Conservation (phyloP, 2,797 vertebrate species). For the Lophotriccus pileatus region DNA sequence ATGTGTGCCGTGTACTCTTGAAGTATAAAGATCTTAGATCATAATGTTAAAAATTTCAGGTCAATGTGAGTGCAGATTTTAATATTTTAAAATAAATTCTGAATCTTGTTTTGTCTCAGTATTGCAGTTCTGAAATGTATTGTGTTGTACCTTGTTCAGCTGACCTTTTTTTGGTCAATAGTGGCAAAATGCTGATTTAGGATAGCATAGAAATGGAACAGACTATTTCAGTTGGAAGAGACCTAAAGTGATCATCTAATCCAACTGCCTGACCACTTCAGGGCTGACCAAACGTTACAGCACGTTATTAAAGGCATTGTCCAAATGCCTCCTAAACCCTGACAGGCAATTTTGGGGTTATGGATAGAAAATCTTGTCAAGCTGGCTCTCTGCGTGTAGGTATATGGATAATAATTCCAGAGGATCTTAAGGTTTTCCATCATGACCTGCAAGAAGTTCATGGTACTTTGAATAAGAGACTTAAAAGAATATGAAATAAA, state of each 20-base stretch:
- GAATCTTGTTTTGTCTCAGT: not conserved
- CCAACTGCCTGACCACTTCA: not conserved
- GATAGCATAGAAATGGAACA: not conserved
- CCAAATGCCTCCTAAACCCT: not conserved
- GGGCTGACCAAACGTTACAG: not conserved
- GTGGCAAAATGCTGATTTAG: not conserved
- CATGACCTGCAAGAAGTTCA: not conserved
- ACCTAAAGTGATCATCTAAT: not conserved
- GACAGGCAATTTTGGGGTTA: not conserved
- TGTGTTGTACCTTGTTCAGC: not conserved
- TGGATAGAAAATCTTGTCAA: not conserved
- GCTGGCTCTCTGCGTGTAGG: not conserved
- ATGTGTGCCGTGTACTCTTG: not conserved
- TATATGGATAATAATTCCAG: not conserved
- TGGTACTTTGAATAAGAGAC: not conserved
- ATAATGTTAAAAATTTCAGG: not conserved
- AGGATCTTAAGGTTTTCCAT: not conserved
- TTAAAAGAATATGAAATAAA: not conserved
- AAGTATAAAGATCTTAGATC: not conserved
- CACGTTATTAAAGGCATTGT: not conserved
- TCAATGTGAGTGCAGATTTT: not conserved
- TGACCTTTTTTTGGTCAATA: not conserved
- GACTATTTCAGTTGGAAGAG: not conserved
- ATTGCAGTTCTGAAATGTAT: not conserved
- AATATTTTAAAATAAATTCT: not conserved